Evolutionary conservation across 2,888 invertebrate species (phyloP), one percentile per base, ranked within the genome.

Genomic region (Copidosoma aretas): DNA sequence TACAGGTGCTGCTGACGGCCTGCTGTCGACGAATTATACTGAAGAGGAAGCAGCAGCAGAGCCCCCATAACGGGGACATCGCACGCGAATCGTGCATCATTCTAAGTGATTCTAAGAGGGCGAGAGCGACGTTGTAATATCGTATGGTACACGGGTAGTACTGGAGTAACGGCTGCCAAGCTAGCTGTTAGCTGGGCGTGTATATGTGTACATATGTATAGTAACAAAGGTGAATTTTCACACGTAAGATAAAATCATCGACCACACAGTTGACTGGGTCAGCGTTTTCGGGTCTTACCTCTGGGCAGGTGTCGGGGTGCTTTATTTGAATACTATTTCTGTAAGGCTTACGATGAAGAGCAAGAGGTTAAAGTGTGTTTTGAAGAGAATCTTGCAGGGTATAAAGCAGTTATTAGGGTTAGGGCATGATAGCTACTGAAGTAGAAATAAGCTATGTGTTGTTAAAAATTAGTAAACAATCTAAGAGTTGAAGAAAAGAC

Each of bases 71-170:
- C 77, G 78, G 75, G 69, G 65, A 74, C 75, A 76, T 73, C 72
- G 75, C 79, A 80, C 79, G 80, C 78, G 77, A 78, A 75, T 77
- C 77, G 73, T 78, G 76, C 76, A 80, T 80, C 79, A 79, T 78
- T 77, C 76, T 77, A 80, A 79, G 78, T 77, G 79, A 80, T 80
- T 79, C 77, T 79, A 77, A 79, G 32, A 32, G 32, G 32, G 8
- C 32, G 32, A 32, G 32, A 32, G 32, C 32, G 32, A 32, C 4
- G 32, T 32, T 32, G 32, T 3, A 8, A 8, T 32, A 8, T 32
- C 32, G 32, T 32, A 8, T 32, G 32, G 32, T 32, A 32, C 43
- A 12, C 43, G 43, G 14, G 12, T 46, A 14, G 32, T 32, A 32
- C 43, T 4, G 8, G 43, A 3, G 12, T 46, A 14, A 17, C 4